phyloP scores from a whole-genome alignment of 2,888 invertebrate species.

The Pyralis farinalis region DNA sequence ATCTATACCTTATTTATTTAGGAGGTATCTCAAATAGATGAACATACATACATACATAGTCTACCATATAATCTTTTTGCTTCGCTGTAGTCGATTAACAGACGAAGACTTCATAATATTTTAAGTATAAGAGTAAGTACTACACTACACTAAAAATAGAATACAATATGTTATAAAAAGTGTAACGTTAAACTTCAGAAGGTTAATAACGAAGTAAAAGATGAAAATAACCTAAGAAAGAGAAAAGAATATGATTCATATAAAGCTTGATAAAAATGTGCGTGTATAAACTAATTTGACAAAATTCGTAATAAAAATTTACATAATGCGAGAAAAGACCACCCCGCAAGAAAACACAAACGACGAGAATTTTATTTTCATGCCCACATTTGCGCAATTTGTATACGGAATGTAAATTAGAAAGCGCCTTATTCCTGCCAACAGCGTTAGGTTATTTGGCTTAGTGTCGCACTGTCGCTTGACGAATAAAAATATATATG shows the following conservation, averaged over 20 bases:
- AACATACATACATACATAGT: no score
- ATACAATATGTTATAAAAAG: not conserved
- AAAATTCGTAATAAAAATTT: conserved; percentile 68
- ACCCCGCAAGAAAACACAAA: conserved; percentile 68
- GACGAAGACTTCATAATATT: no score
- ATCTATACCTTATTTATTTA: no score
- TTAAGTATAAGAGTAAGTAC: no score
- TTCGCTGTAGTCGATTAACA: no score
- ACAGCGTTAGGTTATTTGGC: conserved; percentile 70
- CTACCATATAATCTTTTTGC: no score
- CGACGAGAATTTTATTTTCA: conserved; percentile 74
- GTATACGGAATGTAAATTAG: conserved; percentile 79
- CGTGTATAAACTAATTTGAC: conserved; percentile 65
- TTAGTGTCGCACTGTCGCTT: conserved; percentile 54
- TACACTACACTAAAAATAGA: no score
- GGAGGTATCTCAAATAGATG: no score
- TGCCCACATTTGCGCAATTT: conserved; percentile 75
- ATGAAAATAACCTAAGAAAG: conserved; percentile 10
- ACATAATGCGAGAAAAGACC: conserved; percentile 70
- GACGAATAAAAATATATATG: conserved; percentile 55
- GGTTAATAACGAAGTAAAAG: conserved; percentile 6
- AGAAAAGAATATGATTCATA: conserved; percentile 30
- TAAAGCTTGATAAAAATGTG: conserved; percentile 49
- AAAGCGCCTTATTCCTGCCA: conserved; percentile 69
- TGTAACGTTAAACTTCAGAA: not conserved